These are phyloP conservation scores for Characodon lateralis DNA, from an alignment of 2,797 vertebrate genomes.

Conservation along the genomic window DNA sequence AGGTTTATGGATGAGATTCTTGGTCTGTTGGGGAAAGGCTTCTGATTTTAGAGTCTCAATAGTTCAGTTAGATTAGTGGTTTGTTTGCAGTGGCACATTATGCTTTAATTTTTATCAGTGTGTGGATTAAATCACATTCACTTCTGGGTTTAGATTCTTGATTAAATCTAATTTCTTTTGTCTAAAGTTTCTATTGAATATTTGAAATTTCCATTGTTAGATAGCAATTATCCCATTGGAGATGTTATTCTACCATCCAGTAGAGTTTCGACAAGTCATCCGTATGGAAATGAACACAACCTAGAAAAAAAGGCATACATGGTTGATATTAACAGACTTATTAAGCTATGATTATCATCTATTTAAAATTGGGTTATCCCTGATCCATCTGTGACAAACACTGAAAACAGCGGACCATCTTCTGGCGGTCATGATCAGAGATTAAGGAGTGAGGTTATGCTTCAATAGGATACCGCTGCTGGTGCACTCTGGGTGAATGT, in stretches of 20 bases:
- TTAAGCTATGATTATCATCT: constrained; percentile 50
- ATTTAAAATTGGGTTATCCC: constrained; percentile 34
- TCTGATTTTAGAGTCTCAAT: constrained; percentile 32
- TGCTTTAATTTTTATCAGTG: constrained; percentile 32
- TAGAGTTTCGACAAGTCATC: background rate
- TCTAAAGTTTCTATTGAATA: constrained; percentile 27
- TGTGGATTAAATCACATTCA: constrained; percentile 41
- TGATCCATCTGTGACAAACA: constrained; percentile 52
- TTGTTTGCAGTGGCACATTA: constrained; percentile 44
- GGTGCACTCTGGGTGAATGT: constrained; percentile 62
- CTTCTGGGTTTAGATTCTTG: constrained; percentile 35
- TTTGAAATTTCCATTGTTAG: constrained; percentile 21
- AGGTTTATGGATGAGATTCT: constrained; percentile 42
- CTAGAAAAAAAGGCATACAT: background rate
- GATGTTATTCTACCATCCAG: constrained; percentile 12
- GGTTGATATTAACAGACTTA: constrained; percentile 42
- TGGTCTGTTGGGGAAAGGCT: constrained; percentile 27
- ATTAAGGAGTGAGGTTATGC: constrained; percentile 54
- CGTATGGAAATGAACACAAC: background rate
- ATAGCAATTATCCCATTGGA: constrained; percentile 37
- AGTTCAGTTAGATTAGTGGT: constrained; percentile 42
- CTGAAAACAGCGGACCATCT: constrained; percentile 46
- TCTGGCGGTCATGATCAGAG: constrained; percentile 72
- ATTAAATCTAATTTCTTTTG: constrained; percentile 25
- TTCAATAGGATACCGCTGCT: constrained; percentile 41